These are phyloP conservation scores for Lanius collurio DNA, from an alignment of 2,113 vertebrate genomes.

Conservation along the genomic window DNA sequence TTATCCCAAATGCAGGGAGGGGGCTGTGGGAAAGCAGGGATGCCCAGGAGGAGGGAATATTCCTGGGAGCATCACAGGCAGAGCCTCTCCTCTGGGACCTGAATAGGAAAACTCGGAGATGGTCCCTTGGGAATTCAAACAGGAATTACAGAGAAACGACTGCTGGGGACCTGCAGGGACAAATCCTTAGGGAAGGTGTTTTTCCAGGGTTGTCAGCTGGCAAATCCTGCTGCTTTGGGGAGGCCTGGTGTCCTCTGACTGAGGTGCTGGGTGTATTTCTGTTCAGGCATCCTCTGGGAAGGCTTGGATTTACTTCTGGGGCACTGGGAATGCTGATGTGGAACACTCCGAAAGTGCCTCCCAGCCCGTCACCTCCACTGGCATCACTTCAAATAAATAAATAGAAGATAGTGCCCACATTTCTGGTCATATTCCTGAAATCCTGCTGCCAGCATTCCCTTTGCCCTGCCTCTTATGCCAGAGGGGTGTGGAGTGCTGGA, in stretches of 20 bases:
- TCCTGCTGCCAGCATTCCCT: neutral
- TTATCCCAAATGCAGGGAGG: neutral
- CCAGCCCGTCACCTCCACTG: neutral
- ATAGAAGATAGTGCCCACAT: neutral
- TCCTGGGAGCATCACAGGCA: neutral
- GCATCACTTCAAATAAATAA: neutral
- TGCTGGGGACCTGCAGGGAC: neutral
- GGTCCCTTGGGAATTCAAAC: neutral
- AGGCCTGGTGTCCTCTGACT: neutral
- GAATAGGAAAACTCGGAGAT: neutral
- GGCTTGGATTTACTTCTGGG: neutral
- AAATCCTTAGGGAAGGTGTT: neutral
- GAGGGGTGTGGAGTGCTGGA: neutral
- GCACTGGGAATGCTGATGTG: neutral
- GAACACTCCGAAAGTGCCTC: neutral
- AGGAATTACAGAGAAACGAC: rapidly evolving
- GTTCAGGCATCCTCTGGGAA: neutral
- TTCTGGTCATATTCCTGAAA: neutral
- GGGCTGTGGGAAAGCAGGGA: neutral
- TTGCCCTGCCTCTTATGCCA: neutral
- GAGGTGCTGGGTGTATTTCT: neutral
- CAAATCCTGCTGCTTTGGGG: neutral
- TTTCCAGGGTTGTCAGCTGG: neutral
- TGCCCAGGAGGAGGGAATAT: neutral
- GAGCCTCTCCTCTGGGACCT: neutral